phyloP scores from a whole-genome alignment of 2,797 vertebrate genomes.

The Gambelia wislizenii region DNA sequence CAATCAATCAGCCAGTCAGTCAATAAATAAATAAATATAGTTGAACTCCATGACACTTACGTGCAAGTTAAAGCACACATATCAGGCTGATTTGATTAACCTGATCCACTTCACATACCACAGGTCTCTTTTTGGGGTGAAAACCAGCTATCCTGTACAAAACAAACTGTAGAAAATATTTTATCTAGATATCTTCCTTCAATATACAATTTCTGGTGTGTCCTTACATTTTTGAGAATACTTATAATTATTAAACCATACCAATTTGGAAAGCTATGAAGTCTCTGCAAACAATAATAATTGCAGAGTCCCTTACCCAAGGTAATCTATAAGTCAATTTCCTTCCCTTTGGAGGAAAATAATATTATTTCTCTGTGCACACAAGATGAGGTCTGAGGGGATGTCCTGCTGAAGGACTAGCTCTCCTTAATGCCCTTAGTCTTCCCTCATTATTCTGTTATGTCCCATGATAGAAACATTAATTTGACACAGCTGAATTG shows the following conservation, averaged over 20 bases:
- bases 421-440: slow-evolving; percentile 81
- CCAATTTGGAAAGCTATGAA: slow-evolving; percentile 33
- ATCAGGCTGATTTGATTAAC: not conserved
- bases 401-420: slow-evolving; percentile 79
- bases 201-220: not conserved
- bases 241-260: slow-evolving; percentile 11
- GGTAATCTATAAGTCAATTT: slow-evolving; percentile 43
- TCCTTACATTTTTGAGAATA: not conserved
- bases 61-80: not conserved
- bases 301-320: not conserved
- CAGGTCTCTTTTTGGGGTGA: not conserved
- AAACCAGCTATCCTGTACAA: not conserved
- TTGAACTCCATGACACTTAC: not conserved
- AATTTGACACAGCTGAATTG: slow-evolving; percentile 89
- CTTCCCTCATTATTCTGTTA: slow-evolving; percentile 77
- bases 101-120: not conserved
- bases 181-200: not conserved
- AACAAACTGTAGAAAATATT: not conserved
- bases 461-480: slow-evolving; percentile 88
- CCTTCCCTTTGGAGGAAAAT: slow-evolving; percentile 22
- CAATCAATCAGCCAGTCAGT: not conserved
- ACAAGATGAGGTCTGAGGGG: slow-evolving; percentile 55
- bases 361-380: slow-evolving; percentile 44
- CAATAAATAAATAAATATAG: not conserved
- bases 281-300: slow-evolving; percentile 28